Conservation (phyloP, 2,113 vertebrate genomes). For the Galemys pyrenaicus region DNA sequence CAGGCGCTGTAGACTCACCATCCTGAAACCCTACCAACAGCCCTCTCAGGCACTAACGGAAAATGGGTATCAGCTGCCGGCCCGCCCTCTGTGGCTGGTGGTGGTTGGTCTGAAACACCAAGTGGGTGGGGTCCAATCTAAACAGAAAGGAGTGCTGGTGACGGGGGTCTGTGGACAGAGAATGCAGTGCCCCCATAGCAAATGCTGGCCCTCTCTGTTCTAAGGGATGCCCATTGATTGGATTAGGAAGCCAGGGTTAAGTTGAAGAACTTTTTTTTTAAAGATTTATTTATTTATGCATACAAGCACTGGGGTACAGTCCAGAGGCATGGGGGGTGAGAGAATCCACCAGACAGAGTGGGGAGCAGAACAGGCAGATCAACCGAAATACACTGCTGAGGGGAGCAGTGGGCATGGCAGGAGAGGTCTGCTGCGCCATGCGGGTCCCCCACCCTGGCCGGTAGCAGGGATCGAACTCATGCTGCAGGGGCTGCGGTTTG, state of each 20-base stretch:
- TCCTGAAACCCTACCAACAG: not conserved
- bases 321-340: no score
- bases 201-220: not conserved
- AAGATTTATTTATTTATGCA: no score
- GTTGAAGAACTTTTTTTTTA: not conserved
- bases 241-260: not conserved
- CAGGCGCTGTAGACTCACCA: not conserved
- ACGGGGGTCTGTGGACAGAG: not conserved
- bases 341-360: no score
- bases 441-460: no score
- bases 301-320: no score
- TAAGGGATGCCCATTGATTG: not conserved
- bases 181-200: not conserved
- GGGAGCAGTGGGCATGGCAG: no score
- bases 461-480: no score
- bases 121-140: not conserved
- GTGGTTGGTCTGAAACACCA: not conserved
- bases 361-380: no score
- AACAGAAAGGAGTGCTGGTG: not conserved
- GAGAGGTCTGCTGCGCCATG: no score
- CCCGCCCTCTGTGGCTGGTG: not conserved
- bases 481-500: no score
- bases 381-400: no score
- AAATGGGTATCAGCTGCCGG: fast-evolving
- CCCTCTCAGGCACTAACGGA: not conserved